Evolutionary conservation across 2,888 invertebrate genomes (phyloP), one percentile per base, ranked within the genome.

Genomic region (Bombylius major): DNA sequence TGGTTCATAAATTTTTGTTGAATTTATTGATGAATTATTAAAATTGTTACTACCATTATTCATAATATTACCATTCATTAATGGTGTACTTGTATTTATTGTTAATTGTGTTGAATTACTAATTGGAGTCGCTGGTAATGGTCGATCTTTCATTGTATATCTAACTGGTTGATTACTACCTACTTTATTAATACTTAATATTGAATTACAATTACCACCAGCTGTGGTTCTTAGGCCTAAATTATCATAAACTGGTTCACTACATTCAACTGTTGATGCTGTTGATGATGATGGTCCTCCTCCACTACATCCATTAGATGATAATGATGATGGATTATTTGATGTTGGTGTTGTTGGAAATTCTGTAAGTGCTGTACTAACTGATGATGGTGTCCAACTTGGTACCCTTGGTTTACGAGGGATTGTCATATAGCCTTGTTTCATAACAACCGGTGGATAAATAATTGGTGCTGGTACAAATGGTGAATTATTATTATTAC

Each of bases 211-310:
- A 68, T 87, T 88, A n/a, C 92, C 92, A 61, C 89, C 86, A 23
- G 88, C 90, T 23, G 92, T 89, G 23, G 90, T 90, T 53, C 92
- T 79, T 23, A 86, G 74, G 0, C 92, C 92, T 50, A 92, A 75
- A 69, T 91, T 91, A 68, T 92, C 92, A 69, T 92, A 92, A 33
- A 91, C 80, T 0, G 91, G 91, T 66, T 89, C 89, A 56, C 81
- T 78, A 36, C 80, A 76, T 5, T 70, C 68, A 2, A 69, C 70
- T 65, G 61, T 81, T 75, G 71, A 67, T 60, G 70, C 70, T 56
- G 71, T 71, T 14, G 31, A 11, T 13, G 36, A 31, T 33, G 34
- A 7, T 42, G 39, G 39, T 11, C 51, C 31, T 54, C 70, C 70
- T 62, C 67, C 70, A 39, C 53, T 51, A 23, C 23, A 1, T 13